Percentiles rank a stretch among this genome's conserved stretches.
These are phyloP conservation scores for Desoria tigrina DNA, from an alignment of 2,888 invertebrate species.

Conservation along the genomic window DNA sequence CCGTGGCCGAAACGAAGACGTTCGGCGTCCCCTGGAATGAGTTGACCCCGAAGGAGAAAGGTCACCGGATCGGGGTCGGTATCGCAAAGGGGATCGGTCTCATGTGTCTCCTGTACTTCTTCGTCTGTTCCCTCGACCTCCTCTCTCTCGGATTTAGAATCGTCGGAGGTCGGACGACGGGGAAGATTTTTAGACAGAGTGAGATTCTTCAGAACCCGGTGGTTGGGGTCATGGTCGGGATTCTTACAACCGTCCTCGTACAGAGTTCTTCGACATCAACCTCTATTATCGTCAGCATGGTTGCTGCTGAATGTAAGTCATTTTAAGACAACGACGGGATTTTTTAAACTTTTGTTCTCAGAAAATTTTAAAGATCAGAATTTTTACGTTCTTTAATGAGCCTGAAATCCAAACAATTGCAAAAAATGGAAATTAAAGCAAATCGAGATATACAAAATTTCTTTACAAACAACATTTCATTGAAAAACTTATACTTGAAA, in stretches of 20 bases:
- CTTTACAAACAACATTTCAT: too few species aligned
- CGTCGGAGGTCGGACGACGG: slow-evolving; percentile 55
- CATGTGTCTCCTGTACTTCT: slow-evolving; percentile 56
- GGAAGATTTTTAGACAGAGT: slow-evolving; percentile 56
- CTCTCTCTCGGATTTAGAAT: slow-evolving; percentile 57
- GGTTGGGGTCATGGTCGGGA: slow-evolving; percentile 59
- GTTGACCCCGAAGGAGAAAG: slow-evolving; percentile 48
- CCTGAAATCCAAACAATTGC: too few species aligned
- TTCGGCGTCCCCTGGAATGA: slow-evolving; percentile 44
- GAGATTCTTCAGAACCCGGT: slow-evolving; percentile 60
- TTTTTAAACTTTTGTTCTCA: too few species aligned
- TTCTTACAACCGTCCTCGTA: slow-evolving; percentile 62
- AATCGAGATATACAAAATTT: too few species aligned
- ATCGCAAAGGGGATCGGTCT: slow-evolving; percentile 49
- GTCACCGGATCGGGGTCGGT: slow-evolving; percentile 53
- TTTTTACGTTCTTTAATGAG: too few species aligned
- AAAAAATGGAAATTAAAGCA: too few species aligned
- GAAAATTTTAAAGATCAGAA: too few species aligned
- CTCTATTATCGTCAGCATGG: slow-evolving; percentile 59
- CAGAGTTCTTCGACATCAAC: slow-evolving; percentile 63
- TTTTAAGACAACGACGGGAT: too few species aligned
- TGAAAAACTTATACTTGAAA: too few species aligned
- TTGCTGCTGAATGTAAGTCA: slow-evolving; percentile 56
- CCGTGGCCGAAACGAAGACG: slow-evolving; percentile 9
- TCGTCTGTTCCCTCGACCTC: slow-evolving; percentile 58